These are phyloP conservation scores for Lacanobia oleracea DNA, from an alignment of 2,888 invertebrate genomes.

Conservation along the genomic window DNA sequence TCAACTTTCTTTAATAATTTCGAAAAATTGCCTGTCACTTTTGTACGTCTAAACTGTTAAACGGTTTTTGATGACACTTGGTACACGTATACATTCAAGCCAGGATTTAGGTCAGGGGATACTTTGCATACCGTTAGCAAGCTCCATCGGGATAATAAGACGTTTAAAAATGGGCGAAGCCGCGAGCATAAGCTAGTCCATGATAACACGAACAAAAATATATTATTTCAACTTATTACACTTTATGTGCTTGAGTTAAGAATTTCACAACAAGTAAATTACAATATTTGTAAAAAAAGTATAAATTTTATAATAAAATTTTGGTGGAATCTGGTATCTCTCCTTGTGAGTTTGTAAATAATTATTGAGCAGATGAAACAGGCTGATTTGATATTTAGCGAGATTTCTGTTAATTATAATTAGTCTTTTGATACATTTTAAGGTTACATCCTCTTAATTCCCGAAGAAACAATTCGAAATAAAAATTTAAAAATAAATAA, in stretches of 20 bases:
- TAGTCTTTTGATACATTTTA: not conserved
- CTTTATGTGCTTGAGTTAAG: too few relatives aligned
- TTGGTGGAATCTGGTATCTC: conserved; percentile 52
- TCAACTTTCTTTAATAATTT: not conserved
- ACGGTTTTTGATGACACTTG: not conserved
- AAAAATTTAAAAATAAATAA: not conserved
- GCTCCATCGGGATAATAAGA: not conserved
- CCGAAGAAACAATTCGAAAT: not conserved
- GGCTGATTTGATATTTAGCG: conserved; percentile 36
- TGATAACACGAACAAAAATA: not conserved
- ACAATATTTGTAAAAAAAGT: not conserved
- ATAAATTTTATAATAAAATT: conserved; percentile 15
- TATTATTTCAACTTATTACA: too few relatives aligned
- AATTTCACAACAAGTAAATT: not conserved
- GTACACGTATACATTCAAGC: not conserved
- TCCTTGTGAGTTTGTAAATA: conserved; percentile 65
- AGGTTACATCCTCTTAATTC: not conserved
- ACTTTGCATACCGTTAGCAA: not conserved
- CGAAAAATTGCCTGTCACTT: too few relatives aligned
- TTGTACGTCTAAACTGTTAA: not conserved
- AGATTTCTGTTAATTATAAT: not conserved
- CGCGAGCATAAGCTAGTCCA: not conserved
- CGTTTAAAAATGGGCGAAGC: not conserved
- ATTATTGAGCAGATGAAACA: conserved; percentile 32
- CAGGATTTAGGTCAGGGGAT: not conserved